Base-by-base conservation (phyloP, 2,888 invertebrate species). In the Amblyteles armatorius region DNA sequence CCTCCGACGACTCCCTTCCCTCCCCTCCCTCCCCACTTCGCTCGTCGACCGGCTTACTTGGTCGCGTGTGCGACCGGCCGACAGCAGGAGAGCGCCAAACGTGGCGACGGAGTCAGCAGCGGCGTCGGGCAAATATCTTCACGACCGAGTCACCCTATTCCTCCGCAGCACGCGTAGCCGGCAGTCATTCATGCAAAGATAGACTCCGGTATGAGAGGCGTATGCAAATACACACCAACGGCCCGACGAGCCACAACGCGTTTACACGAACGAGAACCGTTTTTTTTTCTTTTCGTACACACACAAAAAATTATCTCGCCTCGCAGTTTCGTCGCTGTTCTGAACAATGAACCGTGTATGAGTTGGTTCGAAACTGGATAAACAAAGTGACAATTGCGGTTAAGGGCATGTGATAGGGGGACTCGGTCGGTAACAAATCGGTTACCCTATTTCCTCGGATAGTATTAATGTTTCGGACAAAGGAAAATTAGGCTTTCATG, bases 81-180 rank as follows among this genome's bases (percentile, higher is more conserved):
- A 67, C 19, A 40, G 50, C 29, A 69, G 22, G 48, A 50, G 69
- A 55, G 22, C 72, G 72, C 72, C 55, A 36, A 72, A 72, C 72
- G 72, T 55, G 72, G 72, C 72, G 72, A 55, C 55, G 36, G 36
- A 33, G 55, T 55, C 22, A 11, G 52, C 40, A 40, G 52, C 72
- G 16, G 68, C 55, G 57, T 11, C 22, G 57, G 57, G 57, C 72
- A 36, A 52, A 72, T 72, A 72, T 72, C 72, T 72, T 55, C 72
- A 72, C 72, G 72, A 55, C 36, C 72, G 72, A 72, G 22, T 72
- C 72, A 57, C 72, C 72, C 72, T 72, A 9, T 55, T 72, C 57
- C 22, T 36, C 57, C 57, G 57, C 57, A 57, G 26, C 72, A 52
- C 72, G 72, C 72, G 72, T 57, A 36, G 55, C 52, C 72, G 72